Conservation (phyloP, 2,113 vertebrate species). For the Chionomys nivalis region DNA sequence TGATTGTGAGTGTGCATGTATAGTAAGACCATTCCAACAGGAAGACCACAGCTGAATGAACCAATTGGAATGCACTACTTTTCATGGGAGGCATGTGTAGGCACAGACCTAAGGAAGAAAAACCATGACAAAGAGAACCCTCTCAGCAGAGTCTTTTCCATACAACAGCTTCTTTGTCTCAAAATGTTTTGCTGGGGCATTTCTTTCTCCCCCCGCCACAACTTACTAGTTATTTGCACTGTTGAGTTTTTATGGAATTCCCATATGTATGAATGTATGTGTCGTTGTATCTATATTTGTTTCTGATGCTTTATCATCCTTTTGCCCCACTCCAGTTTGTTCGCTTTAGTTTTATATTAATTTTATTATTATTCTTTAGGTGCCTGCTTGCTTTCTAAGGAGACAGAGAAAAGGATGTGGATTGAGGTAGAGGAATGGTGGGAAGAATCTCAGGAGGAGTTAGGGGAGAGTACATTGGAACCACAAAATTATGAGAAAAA, state of each 20-base stretch:
- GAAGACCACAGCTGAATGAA: slow-evolving; percentile 35
- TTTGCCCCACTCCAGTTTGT: not conserved
- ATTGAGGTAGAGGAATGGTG: too few relatives aligned
- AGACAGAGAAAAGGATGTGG: not conserved
- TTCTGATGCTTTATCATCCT: not conserved
- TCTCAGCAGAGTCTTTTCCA: not conserved
- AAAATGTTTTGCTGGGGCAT: not conserved
- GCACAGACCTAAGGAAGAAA: slow-evolving; percentile 33
- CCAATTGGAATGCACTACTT: slow-evolving; percentile 29
- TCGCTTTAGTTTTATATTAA: not conserved
- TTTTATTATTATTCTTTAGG: not conserved
- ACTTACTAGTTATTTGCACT: not conserved
- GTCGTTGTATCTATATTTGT: not conserved
- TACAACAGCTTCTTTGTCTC: not conserved
- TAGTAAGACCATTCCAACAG: not conserved
- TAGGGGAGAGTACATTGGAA: not conserved
- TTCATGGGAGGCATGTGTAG: not conserved
- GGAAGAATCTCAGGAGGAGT: not conserved
- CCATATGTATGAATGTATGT: not conserved
- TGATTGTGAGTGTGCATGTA: not conserved
- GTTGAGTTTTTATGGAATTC: not conserved
- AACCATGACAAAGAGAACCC: not conserved
- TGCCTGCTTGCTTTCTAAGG: not conserved
- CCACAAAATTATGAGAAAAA: not conserved
- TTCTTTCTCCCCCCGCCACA: not conserved